phyloP scores from a whole-genome alignment of 1,140 invertebrate species.

The Ips nitidus region DNA sequence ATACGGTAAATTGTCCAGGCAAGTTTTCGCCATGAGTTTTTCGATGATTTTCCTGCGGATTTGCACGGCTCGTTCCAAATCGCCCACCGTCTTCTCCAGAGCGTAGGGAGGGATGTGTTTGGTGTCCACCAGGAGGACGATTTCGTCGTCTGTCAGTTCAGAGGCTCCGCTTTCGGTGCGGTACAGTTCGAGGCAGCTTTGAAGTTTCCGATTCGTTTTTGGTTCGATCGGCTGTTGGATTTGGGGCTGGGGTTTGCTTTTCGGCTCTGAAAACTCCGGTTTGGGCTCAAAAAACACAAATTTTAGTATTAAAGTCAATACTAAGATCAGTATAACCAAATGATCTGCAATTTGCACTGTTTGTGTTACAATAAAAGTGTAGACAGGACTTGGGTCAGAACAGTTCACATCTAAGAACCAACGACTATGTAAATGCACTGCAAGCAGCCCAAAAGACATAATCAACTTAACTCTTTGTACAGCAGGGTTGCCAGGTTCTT shows the following conservation, averaged over 20 bases:
- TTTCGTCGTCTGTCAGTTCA: conserved; percentile 76
- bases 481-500: conserved; percentile 69
- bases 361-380: conserved; percentile 52
- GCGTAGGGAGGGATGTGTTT: conserved; percentile 79
- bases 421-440: conserved; percentile 77
- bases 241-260: too few relatives aligned
- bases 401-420: conserved; percentile 49
- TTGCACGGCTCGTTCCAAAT: conserved; percentile 80
- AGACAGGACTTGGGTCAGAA: conserved; percentile 48
- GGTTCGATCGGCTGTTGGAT: too few relatives aligned
- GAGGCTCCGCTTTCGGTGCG: conserved; percentile 67
- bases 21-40: conserved; percentile 46
- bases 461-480: conserved; percentile 91
- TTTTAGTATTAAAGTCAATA: conserved; percentile 81
- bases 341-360: conserved; percentile 79
- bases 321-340: conserved; percentile 81
- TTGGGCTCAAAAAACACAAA: conserved; percentile 89
- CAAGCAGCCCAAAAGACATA: conserved; percentile 86
- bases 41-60: conserved; percentile 70
- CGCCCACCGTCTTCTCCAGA: conserved; percentile 77
- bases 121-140: conserved; percentile 75
- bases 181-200: conserved; percentile 78
- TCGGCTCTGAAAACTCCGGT: conserved; percentile 24
- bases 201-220: conserved; percentile 56
- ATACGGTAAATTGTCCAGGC: conserved; percentile 75